Evolutionary conservation across 1,140 invertebrate species (phyloP), one percentile per base, ranked within the genome.

Genomic region (Caligus rogercresseyi): DNA sequence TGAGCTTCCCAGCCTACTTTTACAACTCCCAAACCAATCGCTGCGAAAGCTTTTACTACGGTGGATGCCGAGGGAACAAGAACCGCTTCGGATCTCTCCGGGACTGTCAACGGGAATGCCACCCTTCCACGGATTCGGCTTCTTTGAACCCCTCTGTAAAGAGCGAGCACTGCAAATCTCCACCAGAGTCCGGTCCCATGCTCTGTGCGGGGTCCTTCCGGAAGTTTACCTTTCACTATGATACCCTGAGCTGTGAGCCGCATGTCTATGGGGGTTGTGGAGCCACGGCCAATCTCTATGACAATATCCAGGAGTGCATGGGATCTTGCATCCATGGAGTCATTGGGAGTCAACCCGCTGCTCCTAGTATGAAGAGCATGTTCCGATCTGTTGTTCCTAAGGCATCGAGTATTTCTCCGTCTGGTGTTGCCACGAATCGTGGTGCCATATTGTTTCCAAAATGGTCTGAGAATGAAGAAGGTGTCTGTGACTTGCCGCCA

Each of bases 231-330:
- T 72, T 73, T 68, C 66, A 73, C 61, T 63, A 56, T 23, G 62
- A 64, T n/a, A 72, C 65, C 14, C 66, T 70, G 19, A 74, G 74
- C 25, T 94, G 90, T 71, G 76, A 81, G 67, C 74, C 79, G 68
- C 94, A 95, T 75, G 75, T 69, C 1, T 95, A 90, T 74, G 88
- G 89, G n/a, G 91, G 91, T 19, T 95, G 91, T 74, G 86, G 86
- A 70, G 86, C 83, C 25, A 85, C 85, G 70, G 73, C 71, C 52
- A 86, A 86, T 75, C 79, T 78, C 67, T 85, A 84, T 72, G 71
- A 74, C 64, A 76, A 75, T 63, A 66, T 74, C 31, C 71, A 74
- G 64, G 77, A 76, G 57, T 84, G 82, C 71, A 74, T 79, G 70
- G 71, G 74, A 54, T 73, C 74, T 60, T 83, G 80, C 56, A 59